Conservation (phyloP, 2,797 vertebrate genomes). For the Ammospiza maritima region DNA sequence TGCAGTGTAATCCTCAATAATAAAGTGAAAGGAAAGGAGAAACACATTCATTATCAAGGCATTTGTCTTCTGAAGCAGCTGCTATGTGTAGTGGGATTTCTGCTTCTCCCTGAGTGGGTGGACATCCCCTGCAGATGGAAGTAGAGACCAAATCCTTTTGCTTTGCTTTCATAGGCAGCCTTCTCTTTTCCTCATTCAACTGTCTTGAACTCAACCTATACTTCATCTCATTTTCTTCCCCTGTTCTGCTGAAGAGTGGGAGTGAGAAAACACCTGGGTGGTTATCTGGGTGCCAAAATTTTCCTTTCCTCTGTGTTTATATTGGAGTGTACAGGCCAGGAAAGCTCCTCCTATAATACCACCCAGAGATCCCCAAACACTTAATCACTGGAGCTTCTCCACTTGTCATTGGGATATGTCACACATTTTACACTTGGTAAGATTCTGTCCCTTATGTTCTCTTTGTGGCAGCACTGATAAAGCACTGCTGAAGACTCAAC, state of each 20-base stretch:
- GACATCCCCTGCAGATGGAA: background rate
- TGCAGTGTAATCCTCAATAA: background rate
- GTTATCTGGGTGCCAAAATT: background rate
- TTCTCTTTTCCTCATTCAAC: background rate
- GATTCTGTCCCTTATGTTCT: background rate
- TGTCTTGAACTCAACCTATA: background rate
- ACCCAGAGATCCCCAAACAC: background rate
- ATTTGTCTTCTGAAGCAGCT: background rate
- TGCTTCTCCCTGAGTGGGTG: background rate
- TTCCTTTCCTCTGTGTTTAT: background rate
- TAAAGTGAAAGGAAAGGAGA: background rate
- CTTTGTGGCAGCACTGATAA: background rate
- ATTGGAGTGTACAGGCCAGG: background rate
- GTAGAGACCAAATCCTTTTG: background rate
- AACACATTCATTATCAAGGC: background rate
- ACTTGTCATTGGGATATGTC: background rate
- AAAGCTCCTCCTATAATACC: background rate
- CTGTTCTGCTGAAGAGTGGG: background rate
- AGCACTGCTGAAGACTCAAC: background rate
- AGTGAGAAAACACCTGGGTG: background rate
- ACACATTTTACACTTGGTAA: background rate
- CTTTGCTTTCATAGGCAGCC: background rate
- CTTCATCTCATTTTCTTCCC: background rate
- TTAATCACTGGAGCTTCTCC: background rate
- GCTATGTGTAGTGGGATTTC: background rate